These are phyloP conservation scores for Platygyra sinensis DNA, from an alignment of 64 coral and sea anemone genomes.

Conservation along the genomic window DNA sequence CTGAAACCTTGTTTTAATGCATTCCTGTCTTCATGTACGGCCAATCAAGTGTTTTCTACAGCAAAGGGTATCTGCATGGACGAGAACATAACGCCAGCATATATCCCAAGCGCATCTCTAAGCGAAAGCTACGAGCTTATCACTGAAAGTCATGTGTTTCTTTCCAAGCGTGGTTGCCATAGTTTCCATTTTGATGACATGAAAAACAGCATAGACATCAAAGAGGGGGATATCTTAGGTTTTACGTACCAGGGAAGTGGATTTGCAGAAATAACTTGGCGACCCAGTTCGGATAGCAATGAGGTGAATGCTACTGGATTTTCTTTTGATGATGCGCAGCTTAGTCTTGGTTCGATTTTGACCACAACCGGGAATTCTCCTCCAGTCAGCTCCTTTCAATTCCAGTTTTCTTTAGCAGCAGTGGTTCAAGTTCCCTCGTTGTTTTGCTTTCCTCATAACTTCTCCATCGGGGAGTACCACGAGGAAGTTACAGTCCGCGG, in stretches of 20 bases:
- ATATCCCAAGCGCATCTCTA: not conserved
- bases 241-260: constrained; percentile 33
- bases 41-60: constrained; percentile 17
- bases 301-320: not conserved
- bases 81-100: not conserved
- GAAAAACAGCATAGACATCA: constrained; percentile 29
- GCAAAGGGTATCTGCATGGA: constrained; percentile 24
- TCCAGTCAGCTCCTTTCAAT: not conserved
- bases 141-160: not conserved
- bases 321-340: not conserved
- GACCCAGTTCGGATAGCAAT: not conserved
- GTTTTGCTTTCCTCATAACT: constrained; percentile 24
- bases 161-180: constrained; percentile 31
- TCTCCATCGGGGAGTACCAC: constrained; percentile 2
- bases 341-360: constrained; percentile 9
- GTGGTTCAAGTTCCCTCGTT: not conserved
- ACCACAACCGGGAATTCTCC: not conserved
- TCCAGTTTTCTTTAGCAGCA: constrained; percentile 18
- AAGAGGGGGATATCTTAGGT: constrained; percentile 35
- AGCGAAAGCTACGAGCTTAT: constrained; percentile 38
- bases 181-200: constrained; percentile 32
- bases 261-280: constrained; percentile 10
- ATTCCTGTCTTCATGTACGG: not conserved
- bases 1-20: not conserved
- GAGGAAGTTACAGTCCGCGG: constrained; percentile 30